These are phyloP conservation scores for Otus sunia DNA, from an alignment of 2,113 vertebrate species.

Conservation along the genomic window DNA sequence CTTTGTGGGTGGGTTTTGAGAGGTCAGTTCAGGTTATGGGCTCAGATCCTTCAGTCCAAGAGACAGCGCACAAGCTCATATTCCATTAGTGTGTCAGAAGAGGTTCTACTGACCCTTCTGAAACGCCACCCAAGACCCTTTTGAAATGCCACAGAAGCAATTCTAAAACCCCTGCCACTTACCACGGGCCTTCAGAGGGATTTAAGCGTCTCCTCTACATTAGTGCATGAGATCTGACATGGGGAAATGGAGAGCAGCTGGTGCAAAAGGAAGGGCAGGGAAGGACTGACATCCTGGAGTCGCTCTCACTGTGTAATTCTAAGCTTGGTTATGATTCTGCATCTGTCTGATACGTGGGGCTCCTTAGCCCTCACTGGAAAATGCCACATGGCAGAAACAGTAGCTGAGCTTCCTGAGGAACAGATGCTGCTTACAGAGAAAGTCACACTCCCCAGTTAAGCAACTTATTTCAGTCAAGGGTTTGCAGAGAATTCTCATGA, in stretches of 20 bases:
- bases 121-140: no score
- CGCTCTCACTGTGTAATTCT: rapidly evolving
- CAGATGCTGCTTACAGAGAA: background rate
- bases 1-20: background rate
- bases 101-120: background rate
- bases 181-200: rapidly evolving
- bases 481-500: background rate
- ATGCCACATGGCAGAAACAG: background rate
- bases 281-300: background rate
- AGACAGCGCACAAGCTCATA: rapidly evolving
- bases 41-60: background rate
- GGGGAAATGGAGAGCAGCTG: background rate
- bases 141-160: background rate
- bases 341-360: rapidly evolving
- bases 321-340: background rate
- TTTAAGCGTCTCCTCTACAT: background rate
- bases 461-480: background rate
- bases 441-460: background rate
- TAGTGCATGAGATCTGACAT: rapidly evolving
- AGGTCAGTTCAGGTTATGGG: background rate
- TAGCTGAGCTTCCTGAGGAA: background rate
- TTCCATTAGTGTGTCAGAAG: rapidly evolving
- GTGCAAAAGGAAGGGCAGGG: background rate
- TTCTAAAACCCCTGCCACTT: background rate
- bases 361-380: background rate